A percentile compares a stretch with the other conserved stretches of the same genome.
These are phyloP conservation scores for Drosophila mojavensis DNA, from an alignment of 1,140 invertebrate genomes.

Conservation along the genomic window DNA sequence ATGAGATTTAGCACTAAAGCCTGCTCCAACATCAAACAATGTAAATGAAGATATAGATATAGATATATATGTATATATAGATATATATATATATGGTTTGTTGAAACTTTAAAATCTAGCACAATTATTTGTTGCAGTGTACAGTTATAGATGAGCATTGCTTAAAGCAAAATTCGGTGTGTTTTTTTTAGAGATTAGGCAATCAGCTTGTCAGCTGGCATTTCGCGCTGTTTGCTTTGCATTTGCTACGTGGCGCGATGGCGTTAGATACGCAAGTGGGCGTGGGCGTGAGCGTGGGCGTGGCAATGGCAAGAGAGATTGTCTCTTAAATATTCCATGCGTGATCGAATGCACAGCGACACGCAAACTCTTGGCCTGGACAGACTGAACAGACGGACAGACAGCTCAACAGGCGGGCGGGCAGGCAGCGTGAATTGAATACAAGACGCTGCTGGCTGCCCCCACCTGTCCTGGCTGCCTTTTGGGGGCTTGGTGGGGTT, in stretches of 20 bases:
- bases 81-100: too few species aligned
- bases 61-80: too few species aligned
- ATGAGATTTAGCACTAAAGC: too few species aligned
- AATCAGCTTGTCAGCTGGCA: constrained; percentile 38
- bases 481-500: too few species aligned
- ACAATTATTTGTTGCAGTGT: background rate
- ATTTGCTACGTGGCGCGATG: constrained; percentile 22
- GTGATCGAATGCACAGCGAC: constrained; percentile 66
- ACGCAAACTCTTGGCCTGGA: constrained; percentile 23
- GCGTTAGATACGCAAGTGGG: background rate
- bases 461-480: background rate
- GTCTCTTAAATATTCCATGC: constrained; percentile 75
- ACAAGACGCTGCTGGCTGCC: too few species aligned
- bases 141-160: background rate
- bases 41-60: too few species aligned
- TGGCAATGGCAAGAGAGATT: constrained; percentile 27
- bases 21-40: too few species aligned
- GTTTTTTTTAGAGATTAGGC: constrained; percentile 31
- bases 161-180: background rate
- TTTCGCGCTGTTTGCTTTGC: constrained; percentile 40
- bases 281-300: background rate
- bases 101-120: background rate
- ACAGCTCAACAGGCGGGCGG: background rate
- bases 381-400: background rate
- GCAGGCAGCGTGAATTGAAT: background rate